A percentile compares a stretch with the other conserved stretches of the same genome.
Conservation (phyloP, 2,797 vertebrate genomes). For the Notoglanidium macrostoma region DNA sequence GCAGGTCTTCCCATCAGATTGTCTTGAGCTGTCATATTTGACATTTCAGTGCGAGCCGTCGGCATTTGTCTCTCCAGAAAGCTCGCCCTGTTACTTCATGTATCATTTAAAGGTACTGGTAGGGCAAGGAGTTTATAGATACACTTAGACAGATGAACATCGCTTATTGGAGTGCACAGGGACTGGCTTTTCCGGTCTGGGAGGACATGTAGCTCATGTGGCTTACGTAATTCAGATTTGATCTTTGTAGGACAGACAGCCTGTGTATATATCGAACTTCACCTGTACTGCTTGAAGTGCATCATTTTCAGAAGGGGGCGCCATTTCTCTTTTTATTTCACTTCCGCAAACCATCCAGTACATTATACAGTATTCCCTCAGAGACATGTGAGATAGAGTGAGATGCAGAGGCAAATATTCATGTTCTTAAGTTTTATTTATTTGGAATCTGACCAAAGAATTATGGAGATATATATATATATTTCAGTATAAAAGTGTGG, state of each 20-base stretch:
- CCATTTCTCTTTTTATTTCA: slow-evolving; percentile 63
- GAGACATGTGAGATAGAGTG: too few relatives aligned
- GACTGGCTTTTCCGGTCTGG: slow-evolving; percentile 39
- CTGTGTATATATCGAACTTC: not conserved
- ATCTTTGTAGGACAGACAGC: not conserved
- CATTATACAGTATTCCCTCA: not conserved
- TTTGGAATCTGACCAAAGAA: not conserved
- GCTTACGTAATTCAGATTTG: slow-evolving; percentile 18
- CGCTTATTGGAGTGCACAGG: slow-evolving; percentile 64
- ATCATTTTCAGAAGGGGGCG: slow-evolving; percentile 70
- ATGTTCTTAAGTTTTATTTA: not conserved
- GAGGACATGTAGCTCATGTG: slow-evolving; percentile 16
- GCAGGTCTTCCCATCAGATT: slow-evolving; percentile 63
- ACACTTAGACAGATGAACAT: slow-evolving; percentile 69
- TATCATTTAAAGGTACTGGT: slow-evolving; percentile 65
- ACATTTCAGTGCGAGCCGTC: slow-evolving; percentile 73
- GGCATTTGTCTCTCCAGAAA: slow-evolving; percentile 71
- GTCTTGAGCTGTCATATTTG: slow-evolving; percentile 69
- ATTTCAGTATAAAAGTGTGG: too few relatives aligned
- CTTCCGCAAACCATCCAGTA: not conserved
- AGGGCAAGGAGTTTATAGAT: slow-evolving; percentile 48
- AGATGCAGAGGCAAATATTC: not conserved
- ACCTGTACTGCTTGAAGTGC: not conserved
- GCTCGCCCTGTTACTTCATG: slow-evolving; percentile 64
- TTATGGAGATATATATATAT: not conserved